Evolutionary conservation across 2,888 invertebrate species (phyloP), one percentile per base, ranked within the genome.

Genomic region (Tiphia femorata): DNA sequence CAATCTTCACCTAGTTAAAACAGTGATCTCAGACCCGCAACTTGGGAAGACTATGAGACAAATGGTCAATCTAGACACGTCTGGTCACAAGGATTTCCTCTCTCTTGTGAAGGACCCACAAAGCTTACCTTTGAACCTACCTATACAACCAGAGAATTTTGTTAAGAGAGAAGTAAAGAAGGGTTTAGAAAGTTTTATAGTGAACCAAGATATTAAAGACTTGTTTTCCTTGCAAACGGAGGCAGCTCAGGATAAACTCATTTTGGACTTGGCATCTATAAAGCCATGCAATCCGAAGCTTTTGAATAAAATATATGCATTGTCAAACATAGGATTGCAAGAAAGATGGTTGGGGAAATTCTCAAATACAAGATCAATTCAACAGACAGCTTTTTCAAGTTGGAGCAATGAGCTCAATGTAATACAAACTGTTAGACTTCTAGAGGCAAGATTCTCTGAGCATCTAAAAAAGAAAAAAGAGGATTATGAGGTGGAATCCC

Each of bases 141-240:
- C 52, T n/a, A 8, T n/a, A 1, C 46, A 52, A 19, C 44, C 52
- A 14, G 52, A 52, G 8, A 52, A 46, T 12, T 48, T 37, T 17
- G 37, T 37, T 3, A 29, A 29, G 29, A 2, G 29, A 29, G 29
- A 29, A 12, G 29, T 29, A 3, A 29, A 29, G 29, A 29, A 29
- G 29, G 29, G 29, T 2, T 12, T 29, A 2, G 12, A 2, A 5
- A 6, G 2, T 12, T 29, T 29, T 6, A 29, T 29, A n/a, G 29
- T 29, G 10, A 29, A 29, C 29, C 10, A 2, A 8, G 29, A 29
- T 12, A 29, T 29, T 12, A 29, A 29, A 29, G 7, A 29, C 10
- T 29, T 29, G 10, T 29, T 29, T 8, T 2, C 10, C 10, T 4
- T 29, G 2, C 2, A 29, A 4, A 6, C 29, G 10, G 29, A 29